Base-by-base conservation (phyloP, 2,797 vertebrate species). In the Sebastes baramenuke region DNA sequence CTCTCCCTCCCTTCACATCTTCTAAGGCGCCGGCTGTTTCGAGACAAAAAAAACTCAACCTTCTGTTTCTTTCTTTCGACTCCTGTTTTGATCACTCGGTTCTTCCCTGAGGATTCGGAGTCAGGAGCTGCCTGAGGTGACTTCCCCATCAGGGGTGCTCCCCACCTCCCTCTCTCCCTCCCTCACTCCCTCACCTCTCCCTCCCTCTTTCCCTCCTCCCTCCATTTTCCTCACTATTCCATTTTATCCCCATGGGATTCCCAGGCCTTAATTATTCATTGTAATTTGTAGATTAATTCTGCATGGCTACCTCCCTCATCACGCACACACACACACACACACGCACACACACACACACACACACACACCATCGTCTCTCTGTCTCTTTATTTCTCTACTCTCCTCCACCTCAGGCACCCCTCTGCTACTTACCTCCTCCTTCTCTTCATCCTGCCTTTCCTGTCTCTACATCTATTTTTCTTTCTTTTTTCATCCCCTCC, bases 251-350 rank as follows among this genome's bases (percentile, higher is more conserved):
- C 64, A 24, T 77, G 86, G 92, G 90, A 90, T 80, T 90, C 86
- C 89, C 85, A 4, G 69, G 29, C 56, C 82, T 91, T 93, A 93
- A 95, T 96, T 94, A 95, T 94, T 95, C 88, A 80, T 85, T 59
- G 55, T 89, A 92, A 92, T 93, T 94, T 92, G 91, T 83, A 75
- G 93, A 93, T 94, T 91, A 92, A 93, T 94, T 93, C 93, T 81
- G 86, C 92, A 89, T 89, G 84, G 87, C 83, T 89, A 82, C 79
- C 84, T 83, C 66, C 73, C 77, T 85, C 79, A 65, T 70, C 76
- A 58, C 67, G 14, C 72, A 58, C 60, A 49, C 62, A 29, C 77
- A 25, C 59, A 25, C 72, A 42, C 62, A 58, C 67, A 36, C 73
- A 34, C 68, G 18, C 80, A 25, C 59, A 34, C 34, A 64, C 49